These are phyloP conservation scores for Gnathonemus longibarbis DNA, from an alignment of 2,113 vertebrate genomes.

Conservation along the genomic window DNA sequence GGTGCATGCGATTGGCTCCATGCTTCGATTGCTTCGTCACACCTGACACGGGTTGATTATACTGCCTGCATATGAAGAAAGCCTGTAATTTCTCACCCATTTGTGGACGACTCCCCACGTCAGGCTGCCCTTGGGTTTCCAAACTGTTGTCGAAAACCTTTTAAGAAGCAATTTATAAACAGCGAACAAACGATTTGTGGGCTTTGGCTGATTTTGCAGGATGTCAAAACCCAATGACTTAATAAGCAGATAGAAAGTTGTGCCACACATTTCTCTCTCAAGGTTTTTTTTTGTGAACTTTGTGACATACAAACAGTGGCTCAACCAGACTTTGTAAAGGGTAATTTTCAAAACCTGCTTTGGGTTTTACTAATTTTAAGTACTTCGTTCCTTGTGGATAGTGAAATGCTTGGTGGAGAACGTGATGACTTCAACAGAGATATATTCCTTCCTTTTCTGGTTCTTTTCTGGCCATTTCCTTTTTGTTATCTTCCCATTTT, in stretches of 20 bases:
- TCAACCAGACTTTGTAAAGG: not conserved
- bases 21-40: not conserved
- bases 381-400: not conserved
- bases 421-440: not conserved
- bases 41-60: slow-evolving; percentile 23
- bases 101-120: not conserved
- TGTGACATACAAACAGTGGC: not conserved
- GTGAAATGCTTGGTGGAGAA: not conserved
- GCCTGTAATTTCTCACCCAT: slow-evolving; percentile 16
- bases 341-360: not conserved
- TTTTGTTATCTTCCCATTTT: not conserved
- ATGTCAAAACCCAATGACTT: slow-evolving; percentile 25
- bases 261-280: not conserved
- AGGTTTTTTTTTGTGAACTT: not conserved
- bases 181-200: not conserved
- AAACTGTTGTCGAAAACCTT: slow-evolving; percentile 21
- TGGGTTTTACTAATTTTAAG: not conserved
- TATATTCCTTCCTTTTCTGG: not conserved
- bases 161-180: slow-evolving; percentile 25
- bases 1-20: not conserved
- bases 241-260: slow-evolving; percentile 12
- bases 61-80: slow-evolving; percentile 18
- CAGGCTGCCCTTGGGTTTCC: slow-evolving; percentile 6
- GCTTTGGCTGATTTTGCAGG: not conserved
- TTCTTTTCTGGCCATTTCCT: not conserved